Evolutionary conservation across 2,888 invertebrate species (phyloP), one percentile per base, ranked within the genome.

Genomic region (Drosophila diplacantha): DNA sequence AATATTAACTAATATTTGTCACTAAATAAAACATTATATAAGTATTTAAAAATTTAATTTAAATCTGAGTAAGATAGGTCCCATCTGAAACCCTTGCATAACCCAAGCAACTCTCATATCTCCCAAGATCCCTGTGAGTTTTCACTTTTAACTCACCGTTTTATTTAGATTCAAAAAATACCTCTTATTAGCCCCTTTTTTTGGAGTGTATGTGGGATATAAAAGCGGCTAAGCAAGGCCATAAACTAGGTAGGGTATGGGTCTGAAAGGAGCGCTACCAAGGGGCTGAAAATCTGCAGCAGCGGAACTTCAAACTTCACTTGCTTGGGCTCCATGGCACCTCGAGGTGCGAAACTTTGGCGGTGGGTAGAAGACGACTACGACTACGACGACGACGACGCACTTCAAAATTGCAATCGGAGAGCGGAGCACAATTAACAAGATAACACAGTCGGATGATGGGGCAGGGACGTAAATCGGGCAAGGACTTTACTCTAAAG

Each of bases 381-480:
- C 29, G 50, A 3, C n/a, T n/a, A n/a, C 26, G 26, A 29, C 26
- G 44, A 9, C 20, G 41, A n/a, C 18, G 34, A 62, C 29, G 50
- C 78, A 81, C 78, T 77, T 74, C 59, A 75, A 72, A 75, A 78
- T 75, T 71, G 80, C 74, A 75, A 80, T 78, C 61, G 72, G 59
- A 67, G 49, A 58, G 49, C 44, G 35, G 63, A 69, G 77, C 72
- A 80, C 77, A 77, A 77, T 77, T 77, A 77, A 82, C 77, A 61
- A 77, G 83, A 77, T 82, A 77, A 72, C 83, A 37, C 52, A 31
- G 41, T 34, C 16, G 32, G 24, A 29, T 31, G 14, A 6, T 1
- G 35, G n/a, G 20, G 29, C 9, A 29, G n/a, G 5, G 34, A n/a
- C 24, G 49, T 43, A 37, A 50, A 55, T 43, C 47, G 41, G 16